Conservation (phyloP, 2,797 vertebrate species). For the Anas georgica region DNA sequence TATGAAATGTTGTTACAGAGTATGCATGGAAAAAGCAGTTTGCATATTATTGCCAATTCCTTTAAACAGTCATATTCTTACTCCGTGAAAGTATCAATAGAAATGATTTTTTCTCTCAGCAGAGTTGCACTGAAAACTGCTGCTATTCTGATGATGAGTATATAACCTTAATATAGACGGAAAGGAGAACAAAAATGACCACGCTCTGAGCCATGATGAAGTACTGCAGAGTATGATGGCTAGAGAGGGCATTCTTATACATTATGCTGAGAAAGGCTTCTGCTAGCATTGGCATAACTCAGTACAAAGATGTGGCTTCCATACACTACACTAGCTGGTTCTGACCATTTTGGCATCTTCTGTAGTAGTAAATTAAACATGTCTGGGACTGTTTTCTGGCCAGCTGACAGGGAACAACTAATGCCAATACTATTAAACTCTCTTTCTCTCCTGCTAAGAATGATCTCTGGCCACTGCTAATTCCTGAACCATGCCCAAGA, state of each 20-base stretch:
- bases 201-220: background rate
- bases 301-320: background rate
- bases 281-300: background rate
- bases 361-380: background rate
- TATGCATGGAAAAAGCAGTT: background rate
- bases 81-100: background rate
- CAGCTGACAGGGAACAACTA: conserved; percentile 33
- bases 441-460: background rate
- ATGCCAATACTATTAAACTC: conserved; percentile 7
- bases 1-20: conserved; percentile 46
- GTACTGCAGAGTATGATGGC: background rate
- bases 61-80: background rate
- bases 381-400: conserved; percentile 26
- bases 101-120: background rate
- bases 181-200: background rate
- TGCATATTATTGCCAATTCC: conserved; percentile 1
- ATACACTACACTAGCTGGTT: background rate
- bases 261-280: background rate
- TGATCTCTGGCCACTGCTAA: background rate
- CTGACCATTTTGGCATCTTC: conserved; percentile 12
- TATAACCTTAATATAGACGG: background rate
- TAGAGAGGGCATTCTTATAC: background rate
- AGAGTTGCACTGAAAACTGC: background rate
- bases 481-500: background rate
- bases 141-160: background rate